A percentile compares a stretch with the other conserved stretches of the same genome.
These are phyloP conservation scores for Chiridota heheva DNA, from an alignment of 35 echinoderm and acorn worm species.

Conservation along the genomic window DNA sequence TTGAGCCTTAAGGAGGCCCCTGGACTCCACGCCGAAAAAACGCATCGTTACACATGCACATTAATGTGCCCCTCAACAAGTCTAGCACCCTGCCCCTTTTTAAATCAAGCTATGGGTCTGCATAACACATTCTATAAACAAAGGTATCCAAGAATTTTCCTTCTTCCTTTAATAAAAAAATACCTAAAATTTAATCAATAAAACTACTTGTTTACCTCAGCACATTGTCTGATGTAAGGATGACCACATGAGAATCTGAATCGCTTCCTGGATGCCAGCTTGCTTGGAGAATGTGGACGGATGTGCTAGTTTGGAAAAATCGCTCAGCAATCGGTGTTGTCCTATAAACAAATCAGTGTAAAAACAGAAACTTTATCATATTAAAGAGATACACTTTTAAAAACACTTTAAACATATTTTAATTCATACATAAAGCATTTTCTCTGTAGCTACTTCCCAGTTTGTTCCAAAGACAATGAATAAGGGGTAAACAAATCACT, in stretches of 20 bases:
- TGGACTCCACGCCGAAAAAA: no score
- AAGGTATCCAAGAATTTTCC: no score
- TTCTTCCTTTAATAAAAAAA: no score
- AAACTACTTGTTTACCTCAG: no score
- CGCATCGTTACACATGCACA: no score
- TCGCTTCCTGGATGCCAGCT: conserved; percentile 89
- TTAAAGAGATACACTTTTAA: not conserved
- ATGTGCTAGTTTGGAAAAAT: conserved; percentile 77
- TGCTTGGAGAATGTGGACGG: conserved; percentile 72
- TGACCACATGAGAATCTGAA: conserved; percentile 64
- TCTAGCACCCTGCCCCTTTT: no score
- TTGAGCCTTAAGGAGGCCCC: no score
- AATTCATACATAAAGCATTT: not conserved
- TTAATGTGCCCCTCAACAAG: no score
- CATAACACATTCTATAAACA: no score
- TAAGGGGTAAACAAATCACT: not conserved
- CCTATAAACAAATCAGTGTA: no score
- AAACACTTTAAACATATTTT: not conserved
- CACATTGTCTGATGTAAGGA: conserved; percentile 89
- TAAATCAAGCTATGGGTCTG: no score
- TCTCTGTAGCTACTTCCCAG: not conserved
- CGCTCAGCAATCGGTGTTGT: conserved; percentile 82
- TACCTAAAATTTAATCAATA: no score
- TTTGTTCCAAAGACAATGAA: not conserved
- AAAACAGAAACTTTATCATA: not conserved